A percentile compares a stretch with the other conserved stretches of the same genome.
phyloP scores from a whole-genome alignment of 2,113 vertebrate genomes.

The Prunella himalayana region DNA sequence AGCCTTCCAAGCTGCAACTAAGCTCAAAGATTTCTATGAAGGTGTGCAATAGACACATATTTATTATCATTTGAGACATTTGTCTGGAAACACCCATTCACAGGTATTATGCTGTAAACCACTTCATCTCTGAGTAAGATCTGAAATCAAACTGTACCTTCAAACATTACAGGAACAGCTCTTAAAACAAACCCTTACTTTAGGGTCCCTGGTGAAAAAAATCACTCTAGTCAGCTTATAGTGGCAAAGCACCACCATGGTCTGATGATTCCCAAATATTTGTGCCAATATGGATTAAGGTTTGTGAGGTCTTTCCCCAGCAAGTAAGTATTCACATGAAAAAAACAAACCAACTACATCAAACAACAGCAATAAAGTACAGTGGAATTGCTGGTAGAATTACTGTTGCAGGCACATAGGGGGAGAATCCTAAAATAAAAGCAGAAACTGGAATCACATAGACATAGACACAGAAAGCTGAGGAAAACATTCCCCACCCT shows the following conservation, averaged over 20 bases:
- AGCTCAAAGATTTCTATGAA: neutral
- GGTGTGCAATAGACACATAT: neutral
- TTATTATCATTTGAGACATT: neutral
- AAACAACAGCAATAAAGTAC: neutral
- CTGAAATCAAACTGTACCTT: neutral
- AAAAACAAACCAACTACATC: neutral
- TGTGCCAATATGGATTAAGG: neutral
- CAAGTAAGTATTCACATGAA: neutral
- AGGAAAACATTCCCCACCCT: neutral
- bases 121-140: neutral
- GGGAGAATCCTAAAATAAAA: neutral
- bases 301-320: neutral
- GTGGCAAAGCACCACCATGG: neutral
- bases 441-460: neutral
- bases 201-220: neutral
- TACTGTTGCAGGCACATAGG: neutral
- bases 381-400: neutral
- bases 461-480: neutral
- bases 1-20: neutral
- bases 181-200: neutral
- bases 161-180: neutral
- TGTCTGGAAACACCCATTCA: neutral
- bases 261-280: neutral
- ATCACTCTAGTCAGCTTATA: neutral
- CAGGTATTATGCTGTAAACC: neutral